A percentile compares a stretch with the other conserved stretches of the same genome.
phyloP scores from a whole-genome alignment of 2,797 vertebrate genomes.

The Glossophaga mutica region DNA sequence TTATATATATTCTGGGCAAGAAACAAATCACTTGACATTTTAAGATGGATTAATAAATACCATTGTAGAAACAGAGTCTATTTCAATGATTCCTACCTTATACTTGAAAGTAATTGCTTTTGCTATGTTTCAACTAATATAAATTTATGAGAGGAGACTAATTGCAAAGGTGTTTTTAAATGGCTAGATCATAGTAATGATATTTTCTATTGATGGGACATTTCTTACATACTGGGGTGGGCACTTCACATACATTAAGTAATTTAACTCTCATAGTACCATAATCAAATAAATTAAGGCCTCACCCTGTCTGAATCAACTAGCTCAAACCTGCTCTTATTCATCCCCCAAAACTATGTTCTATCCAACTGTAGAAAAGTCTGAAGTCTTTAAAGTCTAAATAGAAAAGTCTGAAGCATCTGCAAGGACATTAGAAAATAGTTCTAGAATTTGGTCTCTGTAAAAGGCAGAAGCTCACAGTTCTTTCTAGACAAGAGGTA shows the following conservation, averaged over 20 bases:
- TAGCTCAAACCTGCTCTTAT: neutral
- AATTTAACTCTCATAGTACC: neutral
- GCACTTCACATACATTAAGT: neutral
- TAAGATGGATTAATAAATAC: constrained; percentile 15
- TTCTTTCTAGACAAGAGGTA: neutral
- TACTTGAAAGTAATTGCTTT: neutral
- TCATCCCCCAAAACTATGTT: neutral
- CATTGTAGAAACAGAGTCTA: neutral
- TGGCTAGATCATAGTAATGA: neutral
- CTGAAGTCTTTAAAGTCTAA: neutral
- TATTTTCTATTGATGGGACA: neutral
- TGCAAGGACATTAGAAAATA: neutral
- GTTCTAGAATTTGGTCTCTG: neutral
- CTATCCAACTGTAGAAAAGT: neutral
- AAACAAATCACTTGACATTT: neutral
- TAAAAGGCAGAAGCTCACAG: neutral
- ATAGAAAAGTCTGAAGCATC: neutral
- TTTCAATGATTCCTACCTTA: neutral
- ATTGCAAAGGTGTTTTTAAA: neutral
- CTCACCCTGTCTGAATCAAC: neutral
- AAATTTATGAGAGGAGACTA: neutral
- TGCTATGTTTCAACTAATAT: neutral
- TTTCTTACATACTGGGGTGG: neutral
- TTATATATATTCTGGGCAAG: neutral
- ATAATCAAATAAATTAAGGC: neutral